Percentiles rank a stretch among this genome's conserved stretches.
phyloP scores from a whole-genome alignment of 2,113 vertebrate species.

The Himantopus leucocephalus region DNA sequence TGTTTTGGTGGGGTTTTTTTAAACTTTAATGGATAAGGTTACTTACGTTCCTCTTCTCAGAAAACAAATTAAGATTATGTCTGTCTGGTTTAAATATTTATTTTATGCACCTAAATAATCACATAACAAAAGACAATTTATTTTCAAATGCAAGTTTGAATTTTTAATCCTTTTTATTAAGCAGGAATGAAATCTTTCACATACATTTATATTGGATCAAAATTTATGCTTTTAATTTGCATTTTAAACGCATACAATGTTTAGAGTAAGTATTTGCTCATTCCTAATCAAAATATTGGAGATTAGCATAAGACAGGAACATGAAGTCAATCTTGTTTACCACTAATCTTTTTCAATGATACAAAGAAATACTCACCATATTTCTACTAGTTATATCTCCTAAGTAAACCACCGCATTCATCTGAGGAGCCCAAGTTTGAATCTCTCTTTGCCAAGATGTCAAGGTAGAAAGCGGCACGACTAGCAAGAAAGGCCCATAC shows the following conservation, averaged over 20 bases:
- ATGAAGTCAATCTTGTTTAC: neutral
- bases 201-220: neutral
- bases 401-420: constrained; percentile 96
- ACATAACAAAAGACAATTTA: neutral
- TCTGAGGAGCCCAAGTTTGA: constrained; percentile 91
- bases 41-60: neutral
- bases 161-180: constrained; percentile 5
- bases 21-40: neutral
- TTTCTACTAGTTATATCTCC: constrained; percentile 96
- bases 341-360: neutral
- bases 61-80: neutral
- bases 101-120: constrained; percentile 1
- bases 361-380: constrained; percentile 81
- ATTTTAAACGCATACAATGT: neutral
- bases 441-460: constrained; percentile 98
- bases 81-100: neutral
- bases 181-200: neutral
- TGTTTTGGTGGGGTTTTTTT: neutral
- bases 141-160: neutral
- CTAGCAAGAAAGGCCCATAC: constrained; percentile 92
- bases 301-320: neutral
- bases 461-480: constrained; percentile 96
- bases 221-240: neutral
- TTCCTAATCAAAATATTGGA: neutral
- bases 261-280: neutral